Conservation (phyloP, 2,113 vertebrate species). For the Cyprinodon tularosa region DNA sequence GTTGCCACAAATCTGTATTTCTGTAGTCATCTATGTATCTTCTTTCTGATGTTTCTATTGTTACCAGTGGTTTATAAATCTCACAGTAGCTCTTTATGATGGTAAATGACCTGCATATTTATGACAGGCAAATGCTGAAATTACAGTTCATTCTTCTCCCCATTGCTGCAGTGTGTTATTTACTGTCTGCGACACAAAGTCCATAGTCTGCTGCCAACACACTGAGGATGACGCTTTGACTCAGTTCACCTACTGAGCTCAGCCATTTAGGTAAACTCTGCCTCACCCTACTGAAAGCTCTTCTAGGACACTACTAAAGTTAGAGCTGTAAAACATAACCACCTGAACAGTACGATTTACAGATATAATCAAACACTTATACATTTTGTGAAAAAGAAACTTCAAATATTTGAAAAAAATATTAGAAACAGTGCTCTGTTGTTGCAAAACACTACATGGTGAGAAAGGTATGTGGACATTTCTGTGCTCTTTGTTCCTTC, state of each 20-base stretch:
- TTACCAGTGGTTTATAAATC: constrained; percentile 63
- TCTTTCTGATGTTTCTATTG: constrained; percentile 54
- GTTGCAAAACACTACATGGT: neutral
- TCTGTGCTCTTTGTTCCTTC: constrained; percentile 10
- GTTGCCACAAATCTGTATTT: constrained; percentile 20
- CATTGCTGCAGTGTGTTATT: constrained; percentile 22
- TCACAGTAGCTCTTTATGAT: constrained; percentile 61
- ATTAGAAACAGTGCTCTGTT: neutral
- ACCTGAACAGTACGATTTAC: neutral
- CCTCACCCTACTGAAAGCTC: constrained; percentile 15
- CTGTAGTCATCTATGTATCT: neutral
- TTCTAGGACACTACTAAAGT: neutral
- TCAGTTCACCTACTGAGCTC: constrained; percentile 33
- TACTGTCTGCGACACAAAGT: constrained; percentile 69
- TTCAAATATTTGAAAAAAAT: neutral
- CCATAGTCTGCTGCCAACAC: constrained; percentile 80
- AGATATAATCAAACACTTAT: neutral
- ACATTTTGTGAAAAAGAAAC: neutral
- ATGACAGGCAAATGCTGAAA: constrained; percentile 63
- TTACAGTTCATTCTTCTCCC: constrained; percentile 38
- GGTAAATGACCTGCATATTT: constrained; percentile 52
- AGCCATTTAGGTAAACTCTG: constrained; percentile 28
- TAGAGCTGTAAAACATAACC: neutral
- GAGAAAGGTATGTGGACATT: constrained; percentile 27
- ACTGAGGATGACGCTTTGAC: constrained; percentile 52